Percentiles rank a stretch among this genome's conserved stretches.
These are phyloP conservation scores for Callionymus lyra DNA, from an alignment of 2,113 vertebrate species.

Conservation along the genomic window DNA sequence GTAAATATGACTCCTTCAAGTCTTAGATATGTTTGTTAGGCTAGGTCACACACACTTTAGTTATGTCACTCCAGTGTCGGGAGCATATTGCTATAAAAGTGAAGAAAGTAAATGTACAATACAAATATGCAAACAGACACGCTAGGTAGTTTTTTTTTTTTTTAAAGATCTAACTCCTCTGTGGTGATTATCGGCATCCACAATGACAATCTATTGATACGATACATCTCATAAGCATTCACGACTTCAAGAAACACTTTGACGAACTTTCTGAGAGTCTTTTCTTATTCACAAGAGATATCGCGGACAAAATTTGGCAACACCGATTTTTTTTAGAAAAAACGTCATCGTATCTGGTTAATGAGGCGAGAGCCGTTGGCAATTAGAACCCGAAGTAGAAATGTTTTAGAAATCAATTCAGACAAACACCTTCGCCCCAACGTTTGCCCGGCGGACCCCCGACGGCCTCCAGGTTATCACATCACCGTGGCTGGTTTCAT, in stretches of 20 bases:
- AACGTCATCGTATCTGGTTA: constrained; percentile 26
- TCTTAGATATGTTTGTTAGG: constrained; percentile 69
- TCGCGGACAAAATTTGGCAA: constrained; percentile 57
- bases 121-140: constrained; percentile 62
- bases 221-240: constrained; percentile 59
- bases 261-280: constrained; percentile 35
- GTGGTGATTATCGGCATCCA: constrained; percentile 61
- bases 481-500: constrained; percentile 3
- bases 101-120: constrained; percentile 62
- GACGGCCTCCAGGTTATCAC: constrained; percentile 8
- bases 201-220: constrained; percentile 61
- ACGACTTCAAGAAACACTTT: constrained; percentile 57
- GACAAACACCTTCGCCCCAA: not conserved
- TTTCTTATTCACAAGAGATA: constrained; percentile 31
- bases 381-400: constrained; percentile 51
- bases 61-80: constrained; percentile 46
- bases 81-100: constrained; percentile 69
- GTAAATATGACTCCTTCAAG: constrained; percentile 65
- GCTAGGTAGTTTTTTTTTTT: constrained; percentile 58
- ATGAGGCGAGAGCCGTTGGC: constrained; percentile 49
- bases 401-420: constrained; percentile 40
- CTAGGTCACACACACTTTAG: constrained; percentile 59
- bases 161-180: constrained; percentile 24
- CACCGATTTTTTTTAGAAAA: constrained; percentile 39
- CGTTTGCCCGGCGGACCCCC: not conserved